Evolutionary conservation across 2,888 invertebrate species (phyloP).

Genomic region (Nephrotoma guestfalica): DNA sequence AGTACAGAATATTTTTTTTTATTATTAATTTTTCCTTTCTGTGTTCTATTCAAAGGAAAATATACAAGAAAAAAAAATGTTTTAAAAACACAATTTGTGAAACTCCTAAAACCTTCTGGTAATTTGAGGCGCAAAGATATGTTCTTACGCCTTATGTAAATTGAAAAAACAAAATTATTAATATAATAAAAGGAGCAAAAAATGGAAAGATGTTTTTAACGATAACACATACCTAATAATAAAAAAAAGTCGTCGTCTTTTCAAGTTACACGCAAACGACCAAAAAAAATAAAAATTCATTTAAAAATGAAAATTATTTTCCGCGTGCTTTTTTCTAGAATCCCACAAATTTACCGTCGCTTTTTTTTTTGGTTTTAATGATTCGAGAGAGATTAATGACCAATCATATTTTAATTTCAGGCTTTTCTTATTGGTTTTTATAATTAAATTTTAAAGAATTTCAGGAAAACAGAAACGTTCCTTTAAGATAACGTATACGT

Average conservation of each 20-base stretch:
- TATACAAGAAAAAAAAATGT: neutral
- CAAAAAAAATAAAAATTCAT: neutral
- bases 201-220: neutral
- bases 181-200: neutral
- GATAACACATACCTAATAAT: neutral
- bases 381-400: neutral
- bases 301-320: neutral
- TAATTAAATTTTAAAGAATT: neutral
- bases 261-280: neutral
- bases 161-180: neutral
- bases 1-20: neutral
- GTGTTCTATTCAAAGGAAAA: neutral
- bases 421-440: neutral
- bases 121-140: neutral
- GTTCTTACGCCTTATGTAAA: neutral
- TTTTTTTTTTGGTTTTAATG: neutral
- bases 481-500: neutral
- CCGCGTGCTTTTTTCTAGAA: neutral
- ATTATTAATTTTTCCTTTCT: neutral
- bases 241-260: neutral
- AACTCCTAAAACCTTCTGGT: neutral
- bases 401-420: neutral
- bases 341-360: neutral
- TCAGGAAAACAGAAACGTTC: neutral
- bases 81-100: neutral